Evolutionary conservation across 2,113 vertebrate genomes (phyloP), one percentile per base, ranked within the genome.

Genomic region (Sceloporus undulatus): DNA sequence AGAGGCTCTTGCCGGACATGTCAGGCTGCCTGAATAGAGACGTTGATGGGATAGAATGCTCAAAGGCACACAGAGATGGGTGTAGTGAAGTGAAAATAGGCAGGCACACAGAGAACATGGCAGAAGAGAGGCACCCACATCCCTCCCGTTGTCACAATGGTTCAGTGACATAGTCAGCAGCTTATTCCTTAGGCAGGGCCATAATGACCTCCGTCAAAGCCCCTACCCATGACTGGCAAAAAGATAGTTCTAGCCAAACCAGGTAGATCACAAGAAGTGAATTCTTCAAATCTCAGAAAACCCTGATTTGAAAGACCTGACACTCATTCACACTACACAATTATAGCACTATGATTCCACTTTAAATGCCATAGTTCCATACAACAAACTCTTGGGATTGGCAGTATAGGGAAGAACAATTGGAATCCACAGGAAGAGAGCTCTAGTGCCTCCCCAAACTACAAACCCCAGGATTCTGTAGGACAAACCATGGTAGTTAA

Each of bases 1-100:
- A 34, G 40, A 65, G 68, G 4, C 54, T 52, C 59, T 27, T 40
- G 38, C 84, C 74, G 78, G 84, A 23, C 84, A 86, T 7, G 75
- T 86, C 85, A 78, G 85, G 25, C 62, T 66, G 27, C 42, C 42
- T 79, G 85, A 40, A 62, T 29, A 66, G 38, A 68, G 74, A n/a
- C 52, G 62, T 78, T 21, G 76, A 76, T 23, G 25, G 62, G 85
- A 79, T 29, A 68, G 56, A 66, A 7, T 52, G 79, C 79, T 56
- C 48, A 38, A 76, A 71, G 79, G 71, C 27, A 23, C 13, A 25
- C 25, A 23, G 79, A 75, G 70, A 66, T 52, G 73, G 71, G 71
- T 19, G 59, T 34, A 66, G 7, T 76, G 80, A 76, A 76, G 79
- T 13, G 42, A n/a, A 66, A 76, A 48, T 2, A 65, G 86, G 40